These are phyloP conservation scores for Aleiodes leptofemur DNA, from an alignment of 2,888 invertebrate species.

Conservation along the genomic window DNA sequence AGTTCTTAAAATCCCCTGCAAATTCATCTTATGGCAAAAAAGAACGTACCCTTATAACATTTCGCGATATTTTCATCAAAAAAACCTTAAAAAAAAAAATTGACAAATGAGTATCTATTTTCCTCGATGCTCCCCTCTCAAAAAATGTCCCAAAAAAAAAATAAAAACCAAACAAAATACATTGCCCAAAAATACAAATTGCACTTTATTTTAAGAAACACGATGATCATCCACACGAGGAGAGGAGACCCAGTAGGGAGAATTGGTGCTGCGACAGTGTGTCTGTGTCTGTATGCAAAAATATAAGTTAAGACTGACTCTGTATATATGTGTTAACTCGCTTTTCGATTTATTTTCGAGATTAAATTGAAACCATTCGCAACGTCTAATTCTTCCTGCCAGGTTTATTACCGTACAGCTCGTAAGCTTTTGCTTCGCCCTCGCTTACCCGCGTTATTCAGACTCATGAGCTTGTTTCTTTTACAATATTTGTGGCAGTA, in stretches of 20 bases:
- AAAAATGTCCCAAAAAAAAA: neutral
- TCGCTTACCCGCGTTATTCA: slow-evolving; percentile 18
- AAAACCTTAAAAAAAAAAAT: too few species aligned
- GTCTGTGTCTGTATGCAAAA: too few species aligned
- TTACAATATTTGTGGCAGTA: too few species aligned
- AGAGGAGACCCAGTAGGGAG: slow-evolving; percentile 5
- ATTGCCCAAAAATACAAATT: slow-evolving; percentile 2
- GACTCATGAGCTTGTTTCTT: slow-evolving; percentile 15
- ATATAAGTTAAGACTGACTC: slow-evolving; percentile 9
- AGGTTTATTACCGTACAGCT: slow-evolving; percentile 52
- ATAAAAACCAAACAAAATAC: neutral
- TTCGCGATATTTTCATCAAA: too few species aligned
- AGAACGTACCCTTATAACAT: too few species aligned
- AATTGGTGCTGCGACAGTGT: slow-evolving; percentile 26
- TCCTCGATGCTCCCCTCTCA: slow-evolving; percentile 2
- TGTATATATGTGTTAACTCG: neutral
- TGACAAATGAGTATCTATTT: too few species aligned
- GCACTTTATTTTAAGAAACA: slow-evolving; percentile 21
- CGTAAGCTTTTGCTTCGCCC: slow-evolving; percentile 40
- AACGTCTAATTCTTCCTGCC: slow-evolving; percentile 57
- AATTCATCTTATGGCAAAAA: too few species aligned
- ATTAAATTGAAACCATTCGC: slow-evolving; percentile 57
- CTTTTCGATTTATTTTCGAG: slow-evolving; percentile 50
- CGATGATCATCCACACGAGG: neutral
- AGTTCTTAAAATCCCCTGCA: too few species aligned